phyloP scores from a whole-genome alignment of 2,797 vertebrate genomes.

The Enteromius radiatus region DNA sequence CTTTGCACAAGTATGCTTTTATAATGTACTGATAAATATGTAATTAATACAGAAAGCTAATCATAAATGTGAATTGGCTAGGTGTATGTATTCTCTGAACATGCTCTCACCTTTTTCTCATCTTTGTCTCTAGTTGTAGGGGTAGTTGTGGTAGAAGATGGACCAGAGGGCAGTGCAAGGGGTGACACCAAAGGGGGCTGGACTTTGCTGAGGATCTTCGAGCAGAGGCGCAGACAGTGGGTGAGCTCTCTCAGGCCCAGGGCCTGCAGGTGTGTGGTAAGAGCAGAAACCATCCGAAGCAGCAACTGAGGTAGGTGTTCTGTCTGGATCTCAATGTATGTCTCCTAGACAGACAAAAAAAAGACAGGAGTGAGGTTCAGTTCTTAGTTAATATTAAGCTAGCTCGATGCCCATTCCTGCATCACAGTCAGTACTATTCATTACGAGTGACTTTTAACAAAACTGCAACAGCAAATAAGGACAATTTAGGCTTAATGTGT shows the following conservation, averaged over 20 bases:
- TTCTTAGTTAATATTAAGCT: not conserved
- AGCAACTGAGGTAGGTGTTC: slow-evolving; percentile 96
- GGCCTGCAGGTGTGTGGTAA: slow-evolving; percentile 89
- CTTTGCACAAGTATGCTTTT: no score
- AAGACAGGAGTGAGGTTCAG: not conserved
- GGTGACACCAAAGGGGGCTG: slow-evolving; percentile 93
- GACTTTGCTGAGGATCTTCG: slow-evolving; percentile 98
- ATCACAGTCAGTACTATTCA: not conserved
- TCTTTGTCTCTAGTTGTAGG: slow-evolving; percentile 80
- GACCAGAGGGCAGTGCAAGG: slow-evolving; percentile 75
- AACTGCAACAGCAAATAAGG: not conserved
- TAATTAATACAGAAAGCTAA: not conserved
- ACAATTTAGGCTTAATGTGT: not conserved
- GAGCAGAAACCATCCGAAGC: slow-evolving; percentile 92
- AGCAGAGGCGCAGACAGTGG: slow-evolving; percentile 94
- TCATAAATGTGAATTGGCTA: not conserved
- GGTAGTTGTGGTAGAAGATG: slow-evolving; percentile 70
- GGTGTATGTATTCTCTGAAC: not conserved
- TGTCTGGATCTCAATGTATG: slow-evolving; percentile 99
- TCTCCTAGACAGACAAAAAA: slow-evolving; percentile 81
- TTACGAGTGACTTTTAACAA: not conserved
- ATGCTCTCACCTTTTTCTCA: slow-evolving; percentile 81
- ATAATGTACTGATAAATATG: not conserved
- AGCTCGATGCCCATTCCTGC: not conserved
- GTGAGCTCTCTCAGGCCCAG: slow-evolving; percentile 89